These are phyloP conservation scores for Nemotelus nigrinus DNA, from an alignment of 2,888 invertebrate genomes.

Conservation along the genomic window DNA sequence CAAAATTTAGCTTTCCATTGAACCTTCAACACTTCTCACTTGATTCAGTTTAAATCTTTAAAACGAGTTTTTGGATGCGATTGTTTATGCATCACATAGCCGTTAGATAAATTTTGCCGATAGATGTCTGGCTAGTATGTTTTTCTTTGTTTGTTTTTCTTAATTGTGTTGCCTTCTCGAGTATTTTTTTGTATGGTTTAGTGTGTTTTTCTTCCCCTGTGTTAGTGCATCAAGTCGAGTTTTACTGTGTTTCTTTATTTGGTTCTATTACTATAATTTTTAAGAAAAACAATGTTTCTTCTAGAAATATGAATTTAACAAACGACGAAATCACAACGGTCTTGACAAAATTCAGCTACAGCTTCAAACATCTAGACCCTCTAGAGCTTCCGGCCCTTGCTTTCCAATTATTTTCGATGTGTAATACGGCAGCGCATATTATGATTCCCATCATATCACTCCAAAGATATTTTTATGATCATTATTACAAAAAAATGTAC, in stretches of 20 bases:
- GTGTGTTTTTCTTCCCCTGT: too few relatives aligned
- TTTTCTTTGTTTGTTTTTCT: too few relatives aligned
- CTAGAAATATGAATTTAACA: conserved; percentile 67
- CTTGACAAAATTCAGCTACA: conserved; percentile 68
- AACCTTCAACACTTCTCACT: too few relatives aligned
- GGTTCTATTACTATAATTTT: too few relatives aligned
- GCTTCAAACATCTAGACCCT: conserved; percentile 67
- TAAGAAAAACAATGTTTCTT: neutral
- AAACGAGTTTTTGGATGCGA: neutral
- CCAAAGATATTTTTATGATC: conserved; percentile 66
- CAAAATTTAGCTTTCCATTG: too few relatives aligned
- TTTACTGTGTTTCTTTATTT: too few relatives aligned
- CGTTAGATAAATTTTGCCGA: too few relatives aligned
- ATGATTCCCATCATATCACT: conserved; percentile 66
- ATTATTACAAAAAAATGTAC: conserved; percentile 63
- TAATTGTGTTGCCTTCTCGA: too few relatives aligned
- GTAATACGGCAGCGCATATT: conserved; percentile 62
- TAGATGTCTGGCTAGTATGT: too few relatives aligned
- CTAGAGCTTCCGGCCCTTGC: conserved; percentile 72
- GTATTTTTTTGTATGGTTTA: too few relatives aligned
- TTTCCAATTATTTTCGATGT: conserved; percentile 71
- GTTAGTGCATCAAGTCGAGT: too few relatives aligned
- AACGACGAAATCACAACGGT: conserved; percentile 68
- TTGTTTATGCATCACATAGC: neutral
- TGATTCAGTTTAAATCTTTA: neutral